Percentiles rank a stretch among this genome's conserved stretches.
phyloP scores from a whole-genome alignment of 2,797 vertebrate species.

The Pipistrellus pygmaeus region DNA sequence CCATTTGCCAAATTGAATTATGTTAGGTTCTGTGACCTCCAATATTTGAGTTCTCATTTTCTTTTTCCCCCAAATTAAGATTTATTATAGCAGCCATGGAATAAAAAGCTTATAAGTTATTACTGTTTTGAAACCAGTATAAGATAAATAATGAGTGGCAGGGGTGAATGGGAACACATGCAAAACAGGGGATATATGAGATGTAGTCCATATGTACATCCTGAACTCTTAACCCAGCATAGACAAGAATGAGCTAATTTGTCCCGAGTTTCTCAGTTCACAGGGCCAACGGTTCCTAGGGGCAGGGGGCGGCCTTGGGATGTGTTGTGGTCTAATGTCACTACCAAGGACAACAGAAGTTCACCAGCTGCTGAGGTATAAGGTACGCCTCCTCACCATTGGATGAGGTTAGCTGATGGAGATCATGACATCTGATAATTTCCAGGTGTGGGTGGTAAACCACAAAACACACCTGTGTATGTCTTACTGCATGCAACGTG shows the following conservation, averaged over 20 bases:
- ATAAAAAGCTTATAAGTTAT: background rate
- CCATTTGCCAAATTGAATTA: background rate
- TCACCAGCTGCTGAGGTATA: background rate
- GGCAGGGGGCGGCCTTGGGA: background rate
- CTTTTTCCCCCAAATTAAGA: background rate
- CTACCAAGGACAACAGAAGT: too few relatives aligned
- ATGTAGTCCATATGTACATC: background rate
- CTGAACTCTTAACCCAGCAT: background rate
- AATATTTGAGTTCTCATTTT: background rate
- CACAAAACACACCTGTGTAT: background rate
- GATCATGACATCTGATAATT: background rate
- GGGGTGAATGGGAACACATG: rapidly evolving
- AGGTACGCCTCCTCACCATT: rapidly evolving
- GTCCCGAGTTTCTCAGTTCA: background rate
- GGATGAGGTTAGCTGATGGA: background rate
- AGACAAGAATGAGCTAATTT: rapidly evolving
- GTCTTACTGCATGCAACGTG: background rate
- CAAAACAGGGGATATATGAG: background rate
- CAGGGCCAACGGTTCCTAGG: background rate
- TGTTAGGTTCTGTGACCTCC: background rate
- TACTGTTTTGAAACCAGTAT: background rate
- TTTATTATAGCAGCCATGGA: background rate
- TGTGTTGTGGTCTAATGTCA: background rate
- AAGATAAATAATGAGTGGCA: background rate
- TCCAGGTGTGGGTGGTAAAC: background rate